phyloP scores from a whole-genome alignment of 2,797 vertebrate species.

The Protonibea diacanthus region DNA sequence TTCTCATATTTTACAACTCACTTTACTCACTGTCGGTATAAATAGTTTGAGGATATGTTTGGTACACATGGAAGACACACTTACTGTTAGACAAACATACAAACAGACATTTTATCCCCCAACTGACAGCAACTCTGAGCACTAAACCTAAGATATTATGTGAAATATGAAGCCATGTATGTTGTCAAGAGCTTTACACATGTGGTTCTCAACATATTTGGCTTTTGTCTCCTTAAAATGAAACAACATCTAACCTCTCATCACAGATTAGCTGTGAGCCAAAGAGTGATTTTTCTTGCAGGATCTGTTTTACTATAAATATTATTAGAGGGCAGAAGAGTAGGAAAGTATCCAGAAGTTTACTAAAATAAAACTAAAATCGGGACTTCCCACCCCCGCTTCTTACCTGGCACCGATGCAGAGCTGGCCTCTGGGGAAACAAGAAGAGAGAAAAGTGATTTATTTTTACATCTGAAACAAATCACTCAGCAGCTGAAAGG shows the following conservation, averaged over 20 bases:
- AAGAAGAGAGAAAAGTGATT: constrained; percentile 21
- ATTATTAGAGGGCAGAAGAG: neutral
- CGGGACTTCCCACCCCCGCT: neutral
- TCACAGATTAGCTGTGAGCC: neutral
- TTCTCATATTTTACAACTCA: neutral
- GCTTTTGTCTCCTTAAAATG: too few species aligned
- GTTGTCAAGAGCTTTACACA: neutral
- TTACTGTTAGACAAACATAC: neutral
- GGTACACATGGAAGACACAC: too few species aligned
- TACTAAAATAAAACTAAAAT: neutral
- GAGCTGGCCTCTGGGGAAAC: constrained; percentile 88
- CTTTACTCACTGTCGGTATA: neutral
- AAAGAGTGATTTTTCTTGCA: neutral
- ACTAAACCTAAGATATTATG: neutral
- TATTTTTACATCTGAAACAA: neutral
- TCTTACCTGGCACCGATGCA: constrained; percentile 87
- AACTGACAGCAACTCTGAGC: neutral
- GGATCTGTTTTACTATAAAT: neutral
- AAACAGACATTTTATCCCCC: neutral
- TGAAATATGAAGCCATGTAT: neutral
- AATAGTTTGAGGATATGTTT: neutral
- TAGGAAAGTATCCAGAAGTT: neutral
- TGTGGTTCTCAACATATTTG: too few species aligned
- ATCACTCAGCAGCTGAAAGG: neutral
- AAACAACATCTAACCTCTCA: neutral